A percentile compares a stretch with the other conserved stretches of the same genome.
Conservation (phyloP, 2,113 vertebrate genomes). For the Hippocampus mohnikei region DNA sequence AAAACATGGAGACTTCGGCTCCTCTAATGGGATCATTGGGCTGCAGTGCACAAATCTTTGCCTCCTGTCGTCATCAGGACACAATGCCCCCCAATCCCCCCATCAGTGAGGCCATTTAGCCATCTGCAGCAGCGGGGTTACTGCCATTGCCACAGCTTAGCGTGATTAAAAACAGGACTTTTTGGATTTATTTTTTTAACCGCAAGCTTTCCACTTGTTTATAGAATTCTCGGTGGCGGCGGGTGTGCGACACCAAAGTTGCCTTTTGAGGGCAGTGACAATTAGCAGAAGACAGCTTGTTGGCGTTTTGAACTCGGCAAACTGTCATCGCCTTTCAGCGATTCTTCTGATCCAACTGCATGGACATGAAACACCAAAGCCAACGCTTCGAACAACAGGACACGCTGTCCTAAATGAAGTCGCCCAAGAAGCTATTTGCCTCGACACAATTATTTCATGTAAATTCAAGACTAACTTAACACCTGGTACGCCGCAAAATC, state of each 20-base stretch:
- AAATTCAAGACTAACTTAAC: background rate
- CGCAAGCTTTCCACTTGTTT: conserved; percentile 25
- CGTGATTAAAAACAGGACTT: background rate
- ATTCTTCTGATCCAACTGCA: background rate
- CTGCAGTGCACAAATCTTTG: background rate
- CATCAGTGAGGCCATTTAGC: background rate
- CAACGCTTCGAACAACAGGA: background rate
- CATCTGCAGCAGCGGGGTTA: conserved; percentile 6
- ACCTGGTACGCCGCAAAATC: background rate
- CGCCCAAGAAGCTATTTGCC: background rate
- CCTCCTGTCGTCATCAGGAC: background rate
- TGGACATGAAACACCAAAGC: background rate
- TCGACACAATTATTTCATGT: background rate
- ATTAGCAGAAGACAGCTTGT: background rate
- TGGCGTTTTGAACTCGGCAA: background rate
- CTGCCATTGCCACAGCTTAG: conserved; percentile 1
- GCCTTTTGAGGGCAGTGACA: conserved; percentile 22
- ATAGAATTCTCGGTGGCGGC: conserved; percentile 11
- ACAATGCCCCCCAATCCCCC: too few relatives aligned
- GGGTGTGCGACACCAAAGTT: conserved; percentile 27
- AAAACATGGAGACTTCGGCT: background rate
- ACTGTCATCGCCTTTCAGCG: background rate
- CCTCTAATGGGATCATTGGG: conserved; percentile 3
- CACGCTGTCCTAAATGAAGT: background rate
- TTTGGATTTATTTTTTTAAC: conserved; percentile 12